These are phyloP conservation scores for Neuroterus valhalla DNA, from an alignment of 1,140 invertebrate genomes.

Conservation along the genomic window DNA sequence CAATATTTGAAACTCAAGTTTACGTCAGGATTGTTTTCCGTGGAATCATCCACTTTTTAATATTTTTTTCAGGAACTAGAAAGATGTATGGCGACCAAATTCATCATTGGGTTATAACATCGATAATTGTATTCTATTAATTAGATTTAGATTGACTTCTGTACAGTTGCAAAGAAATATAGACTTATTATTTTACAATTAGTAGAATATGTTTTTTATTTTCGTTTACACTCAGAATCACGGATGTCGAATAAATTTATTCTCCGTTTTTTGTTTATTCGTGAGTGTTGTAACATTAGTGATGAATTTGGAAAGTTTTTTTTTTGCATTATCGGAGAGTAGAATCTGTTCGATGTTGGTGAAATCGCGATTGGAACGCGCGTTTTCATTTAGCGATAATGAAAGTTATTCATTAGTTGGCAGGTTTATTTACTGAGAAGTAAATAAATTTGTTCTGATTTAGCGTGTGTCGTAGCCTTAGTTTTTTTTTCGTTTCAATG, in stretches of 20 bases:
- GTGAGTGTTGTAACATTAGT: conserved; percentile 12
- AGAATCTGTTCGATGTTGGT: conserved; percentile 24
- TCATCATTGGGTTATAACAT: conserved; percentile 30
- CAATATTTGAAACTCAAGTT: no score
- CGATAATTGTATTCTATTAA: conserved; percentile 21
- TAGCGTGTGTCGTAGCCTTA: no score
- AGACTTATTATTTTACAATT: conserved; percentile 3
- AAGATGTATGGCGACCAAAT: conserved; percentile 29
- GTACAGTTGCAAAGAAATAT: conserved; percentile 16
- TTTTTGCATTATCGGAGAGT: conserved; percentile 9
- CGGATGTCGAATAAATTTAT: conserved; percentile 25
- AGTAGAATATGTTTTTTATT: conserved; percentile 23
- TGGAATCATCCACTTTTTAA: conserved; percentile 28
- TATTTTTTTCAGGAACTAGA: conserved; percentile 28
- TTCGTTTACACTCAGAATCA: conserved; percentile 13
- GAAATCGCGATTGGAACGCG: not conserved
- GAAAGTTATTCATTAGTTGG: no score
- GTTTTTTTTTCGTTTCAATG: no score
- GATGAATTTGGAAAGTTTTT: conserved; percentile 28
- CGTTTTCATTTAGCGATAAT: not conserved
- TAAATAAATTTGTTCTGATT: no score
- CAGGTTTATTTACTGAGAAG: no score
- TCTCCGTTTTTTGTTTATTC: conserved; percentile 12
- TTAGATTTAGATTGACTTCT: conserved; percentile 14
- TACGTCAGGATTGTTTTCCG: not conserved